Percentiles rank a stretch among this genome's conserved stretches.
Conservation (phyloP, 2,113 vertebrate species). For the Eurypyga helias region DNA sequence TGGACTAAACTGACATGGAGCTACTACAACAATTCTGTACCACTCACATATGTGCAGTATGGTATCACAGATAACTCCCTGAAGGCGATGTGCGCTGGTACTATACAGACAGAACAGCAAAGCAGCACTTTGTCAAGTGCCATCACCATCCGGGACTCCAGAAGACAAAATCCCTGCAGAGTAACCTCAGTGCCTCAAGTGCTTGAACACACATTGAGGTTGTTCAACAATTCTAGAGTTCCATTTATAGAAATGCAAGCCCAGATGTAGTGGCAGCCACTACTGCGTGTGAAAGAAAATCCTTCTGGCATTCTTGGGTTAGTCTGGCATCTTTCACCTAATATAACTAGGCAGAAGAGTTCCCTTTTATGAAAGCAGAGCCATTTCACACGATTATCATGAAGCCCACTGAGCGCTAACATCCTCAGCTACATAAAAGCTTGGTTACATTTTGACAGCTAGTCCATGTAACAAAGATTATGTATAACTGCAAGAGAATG, state of each 20-base stretch:
- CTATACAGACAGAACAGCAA: accelerated
- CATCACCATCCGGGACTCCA: not conserved
- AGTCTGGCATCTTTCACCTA: not conserved
- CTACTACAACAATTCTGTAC: not conserved
- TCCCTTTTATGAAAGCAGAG: not conserved
- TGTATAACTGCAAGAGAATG: not conserved
- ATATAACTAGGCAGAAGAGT: not conserved
- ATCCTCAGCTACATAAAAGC: not conserved
- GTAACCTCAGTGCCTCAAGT: not conserved
- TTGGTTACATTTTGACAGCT: not conserved
- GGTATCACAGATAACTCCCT: not conserved
- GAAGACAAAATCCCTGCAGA: not conserved
- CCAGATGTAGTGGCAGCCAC: not conserved
- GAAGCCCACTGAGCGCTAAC: not conserved
- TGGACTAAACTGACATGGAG: not conserved
- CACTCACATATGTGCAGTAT: accelerated
- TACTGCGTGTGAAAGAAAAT: not conserved
- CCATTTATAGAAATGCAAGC: not conserved
- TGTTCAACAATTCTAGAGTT: not conserved
- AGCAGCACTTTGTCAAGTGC: not conserved
- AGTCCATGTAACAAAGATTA: not conserved
- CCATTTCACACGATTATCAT: not conserved
- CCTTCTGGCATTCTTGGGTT: not conserved
- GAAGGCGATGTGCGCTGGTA: not conserved
- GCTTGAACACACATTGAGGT: accelerated